Evolutionary conservation across 1,140 invertebrate species (phyloP), one percentile per base, ranked within the genome.

Genomic region (Copidosoma floridanum): DNA sequence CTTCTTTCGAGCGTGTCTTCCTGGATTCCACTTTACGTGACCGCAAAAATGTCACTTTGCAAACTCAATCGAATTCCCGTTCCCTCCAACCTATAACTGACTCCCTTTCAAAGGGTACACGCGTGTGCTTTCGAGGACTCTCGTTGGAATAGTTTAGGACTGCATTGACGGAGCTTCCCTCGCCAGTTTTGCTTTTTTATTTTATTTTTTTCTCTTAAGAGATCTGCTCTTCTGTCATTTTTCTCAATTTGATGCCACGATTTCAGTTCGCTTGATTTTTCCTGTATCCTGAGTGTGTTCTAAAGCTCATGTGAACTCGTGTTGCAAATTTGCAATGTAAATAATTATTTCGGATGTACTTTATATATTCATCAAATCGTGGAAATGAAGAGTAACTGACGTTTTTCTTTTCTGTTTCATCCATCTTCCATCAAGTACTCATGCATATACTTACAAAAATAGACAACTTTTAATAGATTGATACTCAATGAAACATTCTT

Each of bases 1-100:
- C 57, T 58, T 58, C 57, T 57, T 52, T n/a, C 37, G 32, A 55
- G 61, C 26, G 32, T n/a, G n/a, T n/a, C 18, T n/a, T 50, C 37
- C 29, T 46, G 27, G 56, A 68, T 62, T 65, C 64, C 55, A 57
- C 63, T 68, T 60, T 37, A 27, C 40, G 40, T 57, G 44, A 43
- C 48, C 58, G 51, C 47, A 51, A 51, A 58, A 62, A 64, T 43
- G 16, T 62, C 47, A 48, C 26, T 55, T 47, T 58, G 47, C 47
- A 51, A 51, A 43, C 14, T 58, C 47, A 51, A 58, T 58, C 23
- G 47, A 51, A 51, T 58, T 51, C 38, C 6, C 11, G 20, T 21
- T 32, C 14, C 20, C 55, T 43, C 38, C 26, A 40, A 14, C 32
- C 24, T n/a, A n/a, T n/a, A n/a, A n/a, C n/a, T n/a, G n/a, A n/a